phyloP scores from a whole-genome alignment of 1,140 invertebrate species.

The Acromyrmex heyeri region DNA sequence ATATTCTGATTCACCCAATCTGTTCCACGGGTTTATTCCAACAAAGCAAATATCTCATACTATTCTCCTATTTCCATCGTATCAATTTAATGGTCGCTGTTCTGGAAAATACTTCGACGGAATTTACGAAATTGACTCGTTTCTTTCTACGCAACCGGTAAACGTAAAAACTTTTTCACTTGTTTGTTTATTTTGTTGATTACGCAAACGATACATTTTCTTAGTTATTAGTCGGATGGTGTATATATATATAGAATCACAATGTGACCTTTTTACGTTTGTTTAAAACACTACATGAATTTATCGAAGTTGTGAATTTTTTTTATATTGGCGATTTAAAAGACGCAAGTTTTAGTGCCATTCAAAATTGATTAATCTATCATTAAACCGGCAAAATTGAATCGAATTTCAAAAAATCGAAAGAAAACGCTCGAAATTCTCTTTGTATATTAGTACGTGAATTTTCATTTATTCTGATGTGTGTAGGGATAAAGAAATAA shows the following conservation, averaged over 20 bases:
- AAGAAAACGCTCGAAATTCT: slow-evolving; percentile 11
- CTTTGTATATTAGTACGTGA: neutral
- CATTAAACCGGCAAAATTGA: slow-evolving; percentile 5
- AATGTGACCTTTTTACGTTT: neutral
- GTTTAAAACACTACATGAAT: neutral
- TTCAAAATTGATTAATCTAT: slow-evolving; percentile 26
- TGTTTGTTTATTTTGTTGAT: slow-evolving; percentile 7
- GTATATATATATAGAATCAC: no score
- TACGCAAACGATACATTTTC: slow-evolving; percentile 33
- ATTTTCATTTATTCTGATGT: neutral
- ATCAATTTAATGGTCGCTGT: slow-evolving; percentile 39
- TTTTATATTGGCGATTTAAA: neutral
- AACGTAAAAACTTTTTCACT: slow-evolving; percentile 34
- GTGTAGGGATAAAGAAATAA: neutral
- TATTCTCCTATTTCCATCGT: neutral
- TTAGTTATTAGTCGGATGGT: slow-evolving; percentile 21
- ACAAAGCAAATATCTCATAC: slow-evolving; percentile 36
- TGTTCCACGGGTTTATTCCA: slow-evolving; percentile 33
- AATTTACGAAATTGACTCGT: slow-evolving; percentile 50
- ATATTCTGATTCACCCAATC: slow-evolving; percentile 44
- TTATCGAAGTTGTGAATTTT: neutral
- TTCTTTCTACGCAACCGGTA: neutral
- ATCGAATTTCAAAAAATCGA: slow-evolving; percentile 10
- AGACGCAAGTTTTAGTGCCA: slow-evolving; percentile 16
- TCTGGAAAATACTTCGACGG: slow-evolving; percentile 39